These are phyloP conservation scores for Parapsyche elsis DNA, from an alignment of 1,140 invertebrate species.

Conservation along the genomic window DNA sequence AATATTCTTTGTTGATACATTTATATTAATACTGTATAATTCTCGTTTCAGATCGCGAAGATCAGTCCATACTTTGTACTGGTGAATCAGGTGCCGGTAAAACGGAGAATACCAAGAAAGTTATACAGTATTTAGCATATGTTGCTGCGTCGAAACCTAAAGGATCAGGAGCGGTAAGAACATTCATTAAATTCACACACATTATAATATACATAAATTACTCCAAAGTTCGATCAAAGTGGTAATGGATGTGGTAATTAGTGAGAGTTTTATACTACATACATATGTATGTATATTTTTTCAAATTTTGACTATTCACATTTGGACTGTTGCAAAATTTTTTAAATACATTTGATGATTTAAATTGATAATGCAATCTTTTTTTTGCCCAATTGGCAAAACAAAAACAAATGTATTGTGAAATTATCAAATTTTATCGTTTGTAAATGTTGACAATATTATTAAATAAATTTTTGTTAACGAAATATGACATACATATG, in stretches of 20 bases:
- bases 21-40: not conserved
- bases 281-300: no score
- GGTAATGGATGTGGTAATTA: not conserved
- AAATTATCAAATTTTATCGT: not conserved
- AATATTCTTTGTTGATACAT: no score
- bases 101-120: conserved; percentile 99
- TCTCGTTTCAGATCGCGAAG: conserved; percentile 89
- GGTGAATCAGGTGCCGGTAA: conserved; percentile 99
- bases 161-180: conserved; percentile 86
- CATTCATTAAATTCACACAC: not conserved
- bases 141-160: conserved; percentile 97
- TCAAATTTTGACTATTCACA: no score
- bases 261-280: not conserved
- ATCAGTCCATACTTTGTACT: conserved; percentile 99
- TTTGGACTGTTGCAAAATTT: not conserved
- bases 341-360: not conserved
- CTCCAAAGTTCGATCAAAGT: not conserved
- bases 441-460: not conserved
- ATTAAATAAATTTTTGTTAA: not conserved
- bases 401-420: not conserved
- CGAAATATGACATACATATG: no score
- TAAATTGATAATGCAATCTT: not conserved
- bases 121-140: conserved; percentile 99
- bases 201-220: no score
- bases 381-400: no score